phyloP scores from a whole-genome alignment of 2,113 vertebrate species.

The Pedetes capensis region DNA sequence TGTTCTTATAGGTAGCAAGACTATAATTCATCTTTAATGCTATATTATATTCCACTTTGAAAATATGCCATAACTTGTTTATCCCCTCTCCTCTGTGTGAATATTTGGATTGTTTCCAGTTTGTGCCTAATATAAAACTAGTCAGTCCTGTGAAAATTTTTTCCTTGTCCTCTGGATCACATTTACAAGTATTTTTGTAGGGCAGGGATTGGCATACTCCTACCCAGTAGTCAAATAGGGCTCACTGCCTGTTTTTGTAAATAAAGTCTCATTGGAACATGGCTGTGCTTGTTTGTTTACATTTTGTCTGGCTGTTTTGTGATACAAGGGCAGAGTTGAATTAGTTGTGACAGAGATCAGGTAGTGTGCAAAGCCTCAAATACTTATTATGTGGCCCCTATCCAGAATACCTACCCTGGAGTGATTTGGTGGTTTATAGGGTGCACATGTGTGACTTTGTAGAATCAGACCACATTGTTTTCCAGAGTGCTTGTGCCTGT shows the following conservation, averaged over 20 bases:
- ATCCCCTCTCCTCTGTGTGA: neutral
- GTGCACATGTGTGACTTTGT: neutral
- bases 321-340: neutral
- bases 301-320: conserved; percentile 30
- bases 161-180: neutral
- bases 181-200: neutral
- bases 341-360: neutral
- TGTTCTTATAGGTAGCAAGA: neutral
- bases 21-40: neutral
- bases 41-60: neutral
- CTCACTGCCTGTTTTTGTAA: neutral
- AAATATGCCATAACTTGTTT: neutral
- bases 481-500: neutral
- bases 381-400: neutral
- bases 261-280: conserved; percentile 46
- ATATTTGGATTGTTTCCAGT: neutral
- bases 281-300: conserved; percentile 20
- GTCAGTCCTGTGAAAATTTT: neutral
- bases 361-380: neutral
- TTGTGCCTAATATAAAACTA: neutral
- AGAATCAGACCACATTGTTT: neutral
- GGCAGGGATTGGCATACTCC: neutral
- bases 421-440: neutral
- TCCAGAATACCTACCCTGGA: neutral
- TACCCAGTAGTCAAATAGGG: neutral